Conservation (phyloP, 1,140 invertebrate species). For the Ostrea edulis region DNA sequence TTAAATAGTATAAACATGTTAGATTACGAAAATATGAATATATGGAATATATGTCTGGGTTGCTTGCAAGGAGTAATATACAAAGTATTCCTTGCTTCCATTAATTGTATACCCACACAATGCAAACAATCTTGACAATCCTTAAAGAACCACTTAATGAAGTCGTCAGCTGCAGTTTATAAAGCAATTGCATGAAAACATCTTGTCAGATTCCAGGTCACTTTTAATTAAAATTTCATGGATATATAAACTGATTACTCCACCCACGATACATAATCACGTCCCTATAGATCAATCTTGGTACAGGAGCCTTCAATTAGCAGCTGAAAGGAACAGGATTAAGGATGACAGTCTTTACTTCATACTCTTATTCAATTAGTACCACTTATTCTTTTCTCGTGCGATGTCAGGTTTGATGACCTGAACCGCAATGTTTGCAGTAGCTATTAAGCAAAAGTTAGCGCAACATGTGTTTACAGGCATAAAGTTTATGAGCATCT, state of each 20-base stretch:
- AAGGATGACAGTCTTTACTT: not conserved
- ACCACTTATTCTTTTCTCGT: not conserved
- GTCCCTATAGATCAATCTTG: not conserved
- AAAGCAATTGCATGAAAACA: not conserved
- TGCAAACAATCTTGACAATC: not conserved
- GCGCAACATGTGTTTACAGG: not conserved
- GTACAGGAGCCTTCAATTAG: not conserved
- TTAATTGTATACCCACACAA: too few relatives aligned
- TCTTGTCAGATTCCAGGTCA: not conserved
- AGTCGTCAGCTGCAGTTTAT: not conserved
- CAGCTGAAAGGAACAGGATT: not conserved
- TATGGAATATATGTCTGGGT: not conserved
- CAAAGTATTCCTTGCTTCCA: too few relatives aligned
- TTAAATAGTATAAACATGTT: not conserved
- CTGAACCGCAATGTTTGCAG: not conserved
- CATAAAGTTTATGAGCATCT: not conserved
- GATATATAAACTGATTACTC: not conserved
- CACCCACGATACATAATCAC: not conserved
- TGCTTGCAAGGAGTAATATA: too few relatives aligned
- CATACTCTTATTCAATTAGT: constrained; percentile 21
- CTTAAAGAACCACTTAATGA: not conserved
- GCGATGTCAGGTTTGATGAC: constrained; percentile 11
- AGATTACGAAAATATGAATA: not conserved
- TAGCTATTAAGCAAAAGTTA: not conserved
- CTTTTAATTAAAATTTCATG: not conserved